These are phyloP conservation scores for Daubentonia madagascariensis DNA, from an alignment of 2,113 vertebrate species.

Conservation along the genomic window DNA sequence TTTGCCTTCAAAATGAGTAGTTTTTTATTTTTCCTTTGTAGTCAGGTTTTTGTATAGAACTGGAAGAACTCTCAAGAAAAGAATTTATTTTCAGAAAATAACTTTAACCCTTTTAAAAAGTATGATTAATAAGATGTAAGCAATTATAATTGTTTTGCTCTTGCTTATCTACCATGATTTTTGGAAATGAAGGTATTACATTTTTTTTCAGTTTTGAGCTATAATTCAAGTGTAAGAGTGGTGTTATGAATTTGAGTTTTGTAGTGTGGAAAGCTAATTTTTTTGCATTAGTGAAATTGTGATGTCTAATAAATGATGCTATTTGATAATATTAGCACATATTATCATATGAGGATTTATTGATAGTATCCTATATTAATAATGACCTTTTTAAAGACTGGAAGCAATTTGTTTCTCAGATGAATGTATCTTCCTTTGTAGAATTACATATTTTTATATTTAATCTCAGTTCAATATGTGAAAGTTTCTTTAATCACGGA, in stretches of 20 bases:
- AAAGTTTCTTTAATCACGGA: background rate
- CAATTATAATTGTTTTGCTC: background rate
- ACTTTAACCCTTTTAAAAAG: conserved; percentile 8
- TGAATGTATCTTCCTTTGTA: conserved; percentile 33
- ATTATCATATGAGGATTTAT: background rate
- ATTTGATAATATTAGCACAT: conserved; percentile 1
- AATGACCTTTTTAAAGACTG: conserved; percentile 19
- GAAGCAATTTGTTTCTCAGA: conserved; percentile 19
- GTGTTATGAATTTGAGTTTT: background rate
- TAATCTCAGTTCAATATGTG: background rate
- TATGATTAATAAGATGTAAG: conserved; percentile 7
- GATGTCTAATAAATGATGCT: conserved; percentile 29
- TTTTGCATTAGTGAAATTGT: background rate
- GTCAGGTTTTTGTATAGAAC: background rate
- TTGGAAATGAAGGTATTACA: background rate
- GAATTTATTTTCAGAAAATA: conserved; percentile 49
- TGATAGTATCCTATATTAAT: background rate
- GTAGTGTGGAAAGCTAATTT: background rate
- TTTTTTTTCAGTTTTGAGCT: conserved; percentile 16
- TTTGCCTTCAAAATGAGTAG: background rate
- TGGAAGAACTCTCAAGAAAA: background rate
- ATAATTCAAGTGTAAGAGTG: background rate
- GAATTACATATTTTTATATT: background rate
- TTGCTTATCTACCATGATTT: background rate
- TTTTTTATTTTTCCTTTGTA: background rate